These are phyloP conservation scores for Halisarca cf. caerulea DNA, from an alignment of 37 sponge, comb jelly and placozoan species.

Conservation along the genomic window DNA sequence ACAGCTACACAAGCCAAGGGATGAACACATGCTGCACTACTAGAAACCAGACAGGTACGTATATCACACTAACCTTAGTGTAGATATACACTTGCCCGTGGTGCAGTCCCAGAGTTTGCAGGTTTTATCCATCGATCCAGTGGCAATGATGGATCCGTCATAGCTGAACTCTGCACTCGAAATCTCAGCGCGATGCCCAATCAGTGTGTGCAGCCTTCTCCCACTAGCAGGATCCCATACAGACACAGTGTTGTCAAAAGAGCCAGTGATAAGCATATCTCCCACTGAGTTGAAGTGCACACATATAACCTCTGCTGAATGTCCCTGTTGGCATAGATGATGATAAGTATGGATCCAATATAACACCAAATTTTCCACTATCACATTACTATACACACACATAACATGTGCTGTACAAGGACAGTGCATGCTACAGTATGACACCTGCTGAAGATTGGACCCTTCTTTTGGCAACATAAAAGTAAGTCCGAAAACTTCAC, in stretches of 20 bases:
- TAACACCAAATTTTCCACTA: too few relatives aligned
- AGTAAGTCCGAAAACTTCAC: too few relatives aligned
- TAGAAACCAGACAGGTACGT: too few relatives aligned
- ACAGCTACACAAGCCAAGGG: too few relatives aligned
- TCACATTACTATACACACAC: too few relatives aligned
- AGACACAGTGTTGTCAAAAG: slow-evolving; percentile 93
- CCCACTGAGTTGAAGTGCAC: slow-evolving; percentile 81
- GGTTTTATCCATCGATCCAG: slow-evolving; percentile 96
- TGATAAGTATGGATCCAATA: slow-evolving; percentile 1
- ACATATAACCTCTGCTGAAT: slow-evolving; percentile 93
- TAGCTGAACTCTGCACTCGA: slow-evolving; percentile 91
- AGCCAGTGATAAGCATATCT: slow-evolving; percentile 79
- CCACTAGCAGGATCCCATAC: slow-evolving; percentile 89
- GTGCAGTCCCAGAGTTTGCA: slow-evolving; percentile 89
- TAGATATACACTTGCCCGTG: slow-evolving; percentile 69
- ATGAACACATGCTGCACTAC: too few relatives aligned
- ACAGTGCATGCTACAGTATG: too few relatives aligned
- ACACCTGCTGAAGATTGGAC: too few relatives aligned
- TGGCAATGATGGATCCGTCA: slow-evolving; percentile 77
- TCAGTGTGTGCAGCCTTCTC: slow-evolving; percentile 65
- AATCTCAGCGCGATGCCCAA: slow-evolving; percentile 92
- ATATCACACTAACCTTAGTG: slow-evolving; percentile 71
- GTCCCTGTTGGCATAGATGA: slow-evolving; percentile 70
- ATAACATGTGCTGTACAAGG: too few relatives aligned
- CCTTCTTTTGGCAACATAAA: too few relatives aligned